A percentile compares a stretch with the other conserved stretches of the same genome.
These are phyloP conservation scores for Amaurobius ferox DNA, from an alignment of 2,888 invertebrate genomes.

Conservation along the genomic window DNA sequence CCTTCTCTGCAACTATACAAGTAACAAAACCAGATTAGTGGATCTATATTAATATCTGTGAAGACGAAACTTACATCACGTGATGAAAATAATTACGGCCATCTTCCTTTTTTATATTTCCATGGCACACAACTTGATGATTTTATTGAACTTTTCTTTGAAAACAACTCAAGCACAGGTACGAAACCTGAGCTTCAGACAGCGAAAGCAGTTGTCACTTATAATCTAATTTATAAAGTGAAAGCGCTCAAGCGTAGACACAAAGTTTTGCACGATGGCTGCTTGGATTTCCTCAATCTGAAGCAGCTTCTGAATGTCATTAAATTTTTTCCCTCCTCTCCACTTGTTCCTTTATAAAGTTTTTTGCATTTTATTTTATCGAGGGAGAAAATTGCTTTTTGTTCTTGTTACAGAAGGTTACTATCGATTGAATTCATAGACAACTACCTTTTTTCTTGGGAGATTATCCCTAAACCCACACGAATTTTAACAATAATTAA, in stretches of 20 bases:
- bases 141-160: constrained; percentile 62
- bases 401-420: constrained; percentile 51
- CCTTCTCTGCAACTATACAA: not conserved
- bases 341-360: constrained; percentile 24
- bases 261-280: constrained; percentile 67
- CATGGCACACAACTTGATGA: constrained; percentile 5
- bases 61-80: constrained; percentile 49
- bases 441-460: not conserved
- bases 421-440: constrained; percentile 59
- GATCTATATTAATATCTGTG: constrained; percentile 36
- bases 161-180: constrained; percentile 37
- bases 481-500: no score
- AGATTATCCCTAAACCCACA: no score
- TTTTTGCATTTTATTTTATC: constrained; percentile 36
- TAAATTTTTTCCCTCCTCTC: constrained; percentile 39
- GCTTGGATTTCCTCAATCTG: constrained; percentile 67
- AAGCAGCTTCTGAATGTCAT: constrained; percentile 61
- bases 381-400: constrained; percentile 58
- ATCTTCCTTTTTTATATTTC: constrained; percentile 17
- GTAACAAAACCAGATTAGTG: constrained; percentile 48
- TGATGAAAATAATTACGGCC: constrained; percentile 65
- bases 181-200: constrained; percentile 60
- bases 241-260: constrained; percentile 61
- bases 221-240: constrained; percentile 69
- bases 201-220: constrained; percentile 65